Evolutionary conservation across 2,797 vertebrate genomes (phyloP), one percentile per base, ranked within the genome.

Genomic region (Artibeus lituratus): DNA sequence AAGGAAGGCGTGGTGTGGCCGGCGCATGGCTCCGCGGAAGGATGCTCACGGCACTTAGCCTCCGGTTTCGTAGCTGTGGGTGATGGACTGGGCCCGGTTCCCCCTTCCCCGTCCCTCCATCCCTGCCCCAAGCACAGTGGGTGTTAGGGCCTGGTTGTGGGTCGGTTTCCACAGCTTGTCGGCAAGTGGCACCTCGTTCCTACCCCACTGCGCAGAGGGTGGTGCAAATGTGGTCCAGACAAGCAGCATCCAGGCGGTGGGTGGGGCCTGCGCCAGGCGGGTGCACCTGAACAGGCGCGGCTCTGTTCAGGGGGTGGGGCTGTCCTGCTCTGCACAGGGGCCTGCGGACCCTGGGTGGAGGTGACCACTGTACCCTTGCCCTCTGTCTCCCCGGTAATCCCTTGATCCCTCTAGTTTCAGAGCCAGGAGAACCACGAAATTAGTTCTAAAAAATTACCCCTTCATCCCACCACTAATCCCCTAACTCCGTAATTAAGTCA

Each of bases 401-500:
- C 67, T 57, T 78, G 82, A n/a, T 89, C 78, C 87, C 83, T 95
- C 95, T 24, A 35, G 37, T 67, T 94, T 96, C 37, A 69, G 67
- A 93, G 67, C 87, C 95, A 78, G 78, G 14, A 94, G 92, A 94
- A 94, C 87, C 69, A 95, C 74, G 10, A 96, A 97, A 97, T 59
- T 2, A 42, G 87, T 94, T 98, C 97, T 78, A 91, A 94, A 98
- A 94, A 96, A 96, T 96, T 93, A 96, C 94, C 96, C 97, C 97
- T 97, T 97, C 97, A 97, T 97, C 97, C 37, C 29, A 37, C 92
- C 39, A 80, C 98, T 98, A 98, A 98, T 98, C 98, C 97, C 86
- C 95, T 92, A 96, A 96, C 98, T 98, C 98, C 96, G 92, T 98
- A 98, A 98, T 98, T 98, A 98, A 98, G 98, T 96, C 97, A 95